Evolutionary conservation across 2,797 vertebrate genomes (phyloP).

Genomic region (Poeciliopsis gracilis): DNA sequence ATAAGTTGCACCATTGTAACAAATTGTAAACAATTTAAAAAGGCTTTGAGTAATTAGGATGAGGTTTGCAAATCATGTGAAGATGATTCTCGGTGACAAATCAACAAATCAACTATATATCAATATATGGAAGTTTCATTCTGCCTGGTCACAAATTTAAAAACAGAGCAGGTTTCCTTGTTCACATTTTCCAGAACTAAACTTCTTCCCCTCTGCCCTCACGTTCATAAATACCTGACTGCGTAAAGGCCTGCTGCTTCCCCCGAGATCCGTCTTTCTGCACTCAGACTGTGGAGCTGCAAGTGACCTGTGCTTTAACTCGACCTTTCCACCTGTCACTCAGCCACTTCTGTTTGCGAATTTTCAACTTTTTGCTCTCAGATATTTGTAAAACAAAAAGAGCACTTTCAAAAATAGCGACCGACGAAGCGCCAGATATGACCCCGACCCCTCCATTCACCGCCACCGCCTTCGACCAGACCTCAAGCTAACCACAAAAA

Average conservation of each 20-base stretch:
- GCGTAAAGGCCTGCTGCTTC: background rate
- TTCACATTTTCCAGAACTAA: background rate
- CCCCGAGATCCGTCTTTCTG: background rate
- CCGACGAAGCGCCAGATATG: background rate
- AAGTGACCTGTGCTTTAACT: background rate
- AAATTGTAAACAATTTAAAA: background rate
- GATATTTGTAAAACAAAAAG: background rate
- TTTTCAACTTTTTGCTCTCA: background rate
- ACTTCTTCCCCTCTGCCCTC: background rate
- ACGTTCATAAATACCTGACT: background rate
- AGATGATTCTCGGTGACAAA: background rate
- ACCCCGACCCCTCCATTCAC: background rate
- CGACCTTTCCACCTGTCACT: background rate
- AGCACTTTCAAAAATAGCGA: background rate
- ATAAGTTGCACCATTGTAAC: background rate
- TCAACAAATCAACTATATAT: background rate
- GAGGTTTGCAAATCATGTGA: background rate
- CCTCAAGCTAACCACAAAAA: background rate
- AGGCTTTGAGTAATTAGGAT: background rate
- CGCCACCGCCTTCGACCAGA: background rate
- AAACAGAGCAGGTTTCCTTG: background rate
- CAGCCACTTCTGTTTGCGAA: background rate
- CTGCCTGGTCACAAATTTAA: background rate
- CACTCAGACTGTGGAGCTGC: background rate
- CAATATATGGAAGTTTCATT: background rate